These are phyloP conservation scores for Lasioglossum baleicum DNA, from an alignment of 1,140 invertebrate genomes.

Conservation along the genomic window DNA sequence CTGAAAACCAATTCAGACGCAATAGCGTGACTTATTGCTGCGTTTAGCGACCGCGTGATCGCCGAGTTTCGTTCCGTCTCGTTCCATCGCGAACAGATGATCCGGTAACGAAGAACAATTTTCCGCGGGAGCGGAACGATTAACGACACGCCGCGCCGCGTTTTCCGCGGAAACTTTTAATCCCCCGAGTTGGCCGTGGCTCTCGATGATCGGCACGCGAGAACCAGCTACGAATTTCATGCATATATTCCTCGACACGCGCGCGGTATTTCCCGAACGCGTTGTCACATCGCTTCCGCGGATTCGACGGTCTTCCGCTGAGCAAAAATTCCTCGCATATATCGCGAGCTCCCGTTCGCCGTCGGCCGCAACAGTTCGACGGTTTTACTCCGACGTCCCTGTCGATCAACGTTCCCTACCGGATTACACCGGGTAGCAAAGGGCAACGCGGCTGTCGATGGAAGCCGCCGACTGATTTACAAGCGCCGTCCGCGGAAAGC, in stretches of 20 bases:
- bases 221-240: neutral
- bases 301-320: neutral
- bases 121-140: neutral
- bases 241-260: neutral
- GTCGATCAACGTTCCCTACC: neutral
- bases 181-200: neutral
- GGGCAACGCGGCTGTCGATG: conserved; percentile 31
- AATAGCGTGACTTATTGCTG: conserved; percentile 7
- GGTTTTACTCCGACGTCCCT: conserved; percentile 5
- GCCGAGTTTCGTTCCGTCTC: neutral
- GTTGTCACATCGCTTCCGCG: neutral
- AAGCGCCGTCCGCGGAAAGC: conserved; percentile 19
- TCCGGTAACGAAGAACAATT: neutral
- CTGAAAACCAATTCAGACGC: conserved; percentile 19
- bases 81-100: neutral
- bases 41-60: conserved; percentile 9
- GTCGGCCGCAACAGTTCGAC: neutral
- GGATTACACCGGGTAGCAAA: conserved; percentile 9
- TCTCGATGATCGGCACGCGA: neutral
- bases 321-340: too few species aligned
- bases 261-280: neutral
- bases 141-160: neutral
- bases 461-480: conserved; percentile 19
- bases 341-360: neutral
- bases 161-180: neutral